Evolutionary conservation across 2,797 vertebrate genomes (phyloP).

Genomic region (Carapus acus): DNA sequence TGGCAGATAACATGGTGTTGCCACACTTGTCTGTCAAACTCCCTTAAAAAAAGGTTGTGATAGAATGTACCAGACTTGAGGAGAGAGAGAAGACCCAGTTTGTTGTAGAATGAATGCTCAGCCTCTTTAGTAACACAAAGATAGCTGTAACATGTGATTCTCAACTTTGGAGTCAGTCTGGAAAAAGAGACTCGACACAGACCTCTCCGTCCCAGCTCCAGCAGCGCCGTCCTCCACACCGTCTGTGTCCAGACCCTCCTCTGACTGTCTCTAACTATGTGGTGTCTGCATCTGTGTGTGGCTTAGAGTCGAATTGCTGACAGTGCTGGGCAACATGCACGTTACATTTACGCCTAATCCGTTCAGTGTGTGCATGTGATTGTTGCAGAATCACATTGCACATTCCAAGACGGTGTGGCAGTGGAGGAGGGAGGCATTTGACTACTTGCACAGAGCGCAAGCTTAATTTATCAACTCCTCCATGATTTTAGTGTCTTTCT

Average conservation of each 20-base stretch:
- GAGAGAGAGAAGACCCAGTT: not conserved
- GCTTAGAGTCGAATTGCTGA: slow-evolving; percentile 8
- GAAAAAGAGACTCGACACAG: slow-evolving; percentile 15
- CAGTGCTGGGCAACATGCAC: slow-evolving; percentile 17
- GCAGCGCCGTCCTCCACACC: not conserved
- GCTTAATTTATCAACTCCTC: slow-evolving; percentile 53
- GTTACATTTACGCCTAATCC: slow-evolving; percentile 36
- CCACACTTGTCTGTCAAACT: slow-evolving; percentile 33
- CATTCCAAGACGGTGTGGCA: slow-evolving; percentile 26
- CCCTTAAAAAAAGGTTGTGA: slow-evolving; percentile 9
- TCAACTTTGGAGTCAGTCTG: slow-evolving; percentile 8
- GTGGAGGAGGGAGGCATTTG: slow-evolving; percentile 45
- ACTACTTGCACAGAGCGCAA: slow-evolving; percentile 38
- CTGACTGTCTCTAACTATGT: slow-evolving; percentile 16
- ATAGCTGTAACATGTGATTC: slow-evolving; percentile 38
- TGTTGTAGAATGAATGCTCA: slow-evolving; percentile 15
- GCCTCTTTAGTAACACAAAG: slow-evolving; percentile 16
- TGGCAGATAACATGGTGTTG: slow-evolving; percentile 33
- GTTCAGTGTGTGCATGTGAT: slow-evolving; percentile 8
- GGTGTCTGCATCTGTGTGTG: slow-evolving; percentile 1
- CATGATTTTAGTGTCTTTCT: slow-evolving; percentile 53
- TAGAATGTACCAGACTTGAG: not conserved
- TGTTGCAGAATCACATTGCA: slow-evolving; percentile 4
- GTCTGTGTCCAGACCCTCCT: slow-evolving; percentile 10
- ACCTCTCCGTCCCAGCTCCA: slow-evolving; percentile 1